Evolutionary conservation across 2,113 vertebrate species (phyloP).

Genomic region (Podilymbus podiceps): DNA sequence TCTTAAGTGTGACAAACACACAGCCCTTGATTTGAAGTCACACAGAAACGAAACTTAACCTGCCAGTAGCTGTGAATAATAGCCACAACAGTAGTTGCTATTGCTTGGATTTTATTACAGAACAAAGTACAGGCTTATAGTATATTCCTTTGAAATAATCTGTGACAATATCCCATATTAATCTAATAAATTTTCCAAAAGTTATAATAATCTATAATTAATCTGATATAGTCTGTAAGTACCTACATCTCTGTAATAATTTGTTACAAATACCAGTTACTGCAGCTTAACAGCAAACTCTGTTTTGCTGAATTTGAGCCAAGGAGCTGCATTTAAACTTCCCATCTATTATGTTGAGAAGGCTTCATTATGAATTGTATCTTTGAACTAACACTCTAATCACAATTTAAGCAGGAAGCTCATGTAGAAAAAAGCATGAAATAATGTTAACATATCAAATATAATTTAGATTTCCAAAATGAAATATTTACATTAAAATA

Average conservation of each 20-base stretch:
- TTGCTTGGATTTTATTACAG: neutral
- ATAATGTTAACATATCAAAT: neutral
- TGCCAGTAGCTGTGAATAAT: neutral
- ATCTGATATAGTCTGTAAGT: neutral
- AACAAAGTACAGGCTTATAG: neutral
- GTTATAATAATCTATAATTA: slow-evolving; percentile 37
- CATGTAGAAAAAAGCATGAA: neutral
- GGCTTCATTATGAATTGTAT: neutral
- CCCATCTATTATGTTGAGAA: neutral
- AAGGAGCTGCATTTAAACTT: neutral
- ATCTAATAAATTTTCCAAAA: slow-evolving; percentile 32
- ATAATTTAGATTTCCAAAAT: neutral
- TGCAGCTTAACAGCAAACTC: neutral
- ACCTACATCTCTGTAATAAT: neutral
- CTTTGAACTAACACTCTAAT: neutral
- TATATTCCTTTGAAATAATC: neutral
- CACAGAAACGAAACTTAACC: neutral
- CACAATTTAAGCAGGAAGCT: neutral
- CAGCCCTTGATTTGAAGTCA: neutral
- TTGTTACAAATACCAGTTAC: neutral
- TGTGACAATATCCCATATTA: neutral
- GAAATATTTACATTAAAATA: neutral
- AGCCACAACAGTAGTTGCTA: neutral
- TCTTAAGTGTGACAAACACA: neutral
- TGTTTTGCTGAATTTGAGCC: neutral